Evolutionary conservation across 2,113 vertebrate genomes (phyloP).

Genomic region (Epinephelus cyanopodus): DNA sequence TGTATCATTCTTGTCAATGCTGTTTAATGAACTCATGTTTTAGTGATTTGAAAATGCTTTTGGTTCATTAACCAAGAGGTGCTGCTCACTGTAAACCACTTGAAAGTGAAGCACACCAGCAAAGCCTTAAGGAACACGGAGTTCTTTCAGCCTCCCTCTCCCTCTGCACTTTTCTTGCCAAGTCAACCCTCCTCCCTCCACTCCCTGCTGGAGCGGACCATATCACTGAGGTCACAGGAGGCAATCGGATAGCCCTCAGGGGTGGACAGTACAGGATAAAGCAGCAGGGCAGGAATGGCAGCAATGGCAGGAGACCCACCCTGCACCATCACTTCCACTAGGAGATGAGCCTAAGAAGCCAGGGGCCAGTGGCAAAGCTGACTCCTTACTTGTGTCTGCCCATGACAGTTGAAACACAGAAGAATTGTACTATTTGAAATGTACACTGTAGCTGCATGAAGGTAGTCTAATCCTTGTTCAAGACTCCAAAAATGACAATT

Average conservation of each 20-base stretch:
- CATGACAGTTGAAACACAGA: neutral
- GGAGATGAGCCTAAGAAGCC: neutral
- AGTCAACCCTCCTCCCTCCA: conserved; percentile 13
- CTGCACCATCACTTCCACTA: neutral
- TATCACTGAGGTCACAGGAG: conserved; percentile 50
- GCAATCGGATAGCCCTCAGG: conserved; percentile 47
- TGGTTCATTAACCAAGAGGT: neutral
- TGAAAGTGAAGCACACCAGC: conserved; percentile 2
- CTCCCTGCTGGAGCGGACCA: conserved; percentile 25
- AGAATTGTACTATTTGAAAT: neutral
- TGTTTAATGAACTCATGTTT: neutral
- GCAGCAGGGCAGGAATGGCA: conserved; percentile 20
- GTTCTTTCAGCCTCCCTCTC: conserved; percentile 35
- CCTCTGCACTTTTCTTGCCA: neutral
- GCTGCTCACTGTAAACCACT: neutral
- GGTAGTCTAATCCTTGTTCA: neutral
- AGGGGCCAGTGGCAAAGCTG: neutral
- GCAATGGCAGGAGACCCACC: conserved; percentile 8
- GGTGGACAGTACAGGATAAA: conserved; percentile 32
- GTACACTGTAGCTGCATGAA: neutral
- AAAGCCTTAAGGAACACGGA: conserved; percentile 23
- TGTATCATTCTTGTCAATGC: neutral
- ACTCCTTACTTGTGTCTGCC: neutral
- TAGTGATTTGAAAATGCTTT: neutral
- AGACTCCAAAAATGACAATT: neutral